Base-by-base conservation (phyloP, 2,888 invertebrate genomes). In the Pseudanteris insignis region DNA sequence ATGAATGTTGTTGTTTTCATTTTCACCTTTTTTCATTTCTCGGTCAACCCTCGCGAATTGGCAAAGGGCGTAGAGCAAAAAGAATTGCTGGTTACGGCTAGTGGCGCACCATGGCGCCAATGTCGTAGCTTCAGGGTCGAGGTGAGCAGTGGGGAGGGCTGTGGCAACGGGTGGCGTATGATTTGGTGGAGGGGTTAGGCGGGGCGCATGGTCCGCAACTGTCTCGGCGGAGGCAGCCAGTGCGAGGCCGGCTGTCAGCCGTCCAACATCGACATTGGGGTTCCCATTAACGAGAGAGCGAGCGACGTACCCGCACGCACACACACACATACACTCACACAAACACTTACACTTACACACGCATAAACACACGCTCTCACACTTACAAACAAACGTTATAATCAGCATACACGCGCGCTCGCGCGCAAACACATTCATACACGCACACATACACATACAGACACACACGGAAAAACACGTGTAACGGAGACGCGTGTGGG, bases 241-340 rank as follows among this genome's bases (percentile, higher is more conserved):
- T 79, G 74, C 72, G 77, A 78, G 77, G 78, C 77, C 77, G 78
- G 78, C 78, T 75, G 71, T 74, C 71, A 74, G 77, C 78, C 75
- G 78, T 73, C 76, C 70, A 77, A 74, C 77, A 70, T 76, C 76
- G 72, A 70, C 66, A 67, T 73, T 67, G 70, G 70, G 65, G 63
- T 69, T 70, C 68, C 66, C 63, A 62, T 67, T 65, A 10, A 55
- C 36, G 46, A 48, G 43, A 55, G 47, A 55, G 21, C 21, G 21
- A 21, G 21, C 21, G 21, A 21, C 4, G 51, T 33, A 36, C 37
- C 10, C 18, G n/a, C 24, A 30, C 37, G 29, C 43, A 9, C 37
- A 36, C 51, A 34, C 41, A 30, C 43, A 43, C 53, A 24, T n/a
- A n/a, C n/a, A n/a, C n/a, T n/a, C n/a, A n/a, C n/a, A n/a, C n/a